Conservation (phyloP, 2,888 invertebrate species). For the Heliconius sara region DNA sequence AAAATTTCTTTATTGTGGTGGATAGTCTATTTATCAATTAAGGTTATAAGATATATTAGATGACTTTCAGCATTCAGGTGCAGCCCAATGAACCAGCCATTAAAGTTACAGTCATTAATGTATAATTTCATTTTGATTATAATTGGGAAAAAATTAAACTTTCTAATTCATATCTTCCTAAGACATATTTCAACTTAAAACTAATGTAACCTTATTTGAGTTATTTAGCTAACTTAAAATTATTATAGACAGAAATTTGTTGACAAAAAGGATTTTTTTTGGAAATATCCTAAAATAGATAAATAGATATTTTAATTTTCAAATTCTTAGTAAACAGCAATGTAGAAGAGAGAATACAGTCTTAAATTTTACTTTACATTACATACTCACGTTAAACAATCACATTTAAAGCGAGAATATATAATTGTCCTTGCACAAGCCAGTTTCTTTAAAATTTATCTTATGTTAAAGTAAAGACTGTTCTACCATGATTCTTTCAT, state of each 20-base stretch:
- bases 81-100: no score
- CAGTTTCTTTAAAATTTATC: conserved; percentile 37
- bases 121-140: not conserved
- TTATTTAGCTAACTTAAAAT: not conserved
- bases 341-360: conserved; percentile 41
- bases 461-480: conserved; percentile 95
- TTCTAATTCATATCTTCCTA: conserved; percentile 1
- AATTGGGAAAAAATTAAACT: not conserved
- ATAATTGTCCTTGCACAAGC: conserved; percentile 53
- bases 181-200: not conserved
- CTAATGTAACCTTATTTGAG: not conserved
- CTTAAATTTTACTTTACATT: conserved; percentile 33
- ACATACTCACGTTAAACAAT: conserved; percentile 33
- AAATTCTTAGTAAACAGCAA: conserved; percentile 6
- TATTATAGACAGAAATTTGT: not conserved
- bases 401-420: conserved; percentile 39
- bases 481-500: conserved; percentile 97
- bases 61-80: no score
- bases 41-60: no score
- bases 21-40: no score
- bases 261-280: not conserved
- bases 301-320: not conserved
- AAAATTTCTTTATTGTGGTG: no score
- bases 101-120: not conserved
- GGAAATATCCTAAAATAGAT: not conserved